Base-by-base conservation (phyloP, 2,888 invertebrate species). In the Platycheirus rosarum region DNA sequence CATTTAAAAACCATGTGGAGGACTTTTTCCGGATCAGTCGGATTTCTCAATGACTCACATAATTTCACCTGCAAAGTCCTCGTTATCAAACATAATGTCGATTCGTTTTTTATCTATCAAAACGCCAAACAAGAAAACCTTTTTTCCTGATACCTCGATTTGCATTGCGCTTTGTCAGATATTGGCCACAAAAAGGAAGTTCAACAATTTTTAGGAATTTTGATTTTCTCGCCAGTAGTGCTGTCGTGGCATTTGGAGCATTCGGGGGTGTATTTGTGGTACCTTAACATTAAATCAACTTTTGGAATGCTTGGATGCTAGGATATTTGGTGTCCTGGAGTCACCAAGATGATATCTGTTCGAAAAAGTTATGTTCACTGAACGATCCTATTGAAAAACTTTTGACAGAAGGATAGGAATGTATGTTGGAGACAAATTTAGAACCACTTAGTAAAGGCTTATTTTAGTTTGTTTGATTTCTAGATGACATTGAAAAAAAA, bases 291-390 rank as follows among this genome's bases (percentile, higher is more conserved):
- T 88, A 11, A 66, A 86, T 65, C 85, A 88, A 69, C 71, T 89
- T 68, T 84, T 87, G 0, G 74, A 77, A 6, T 88, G 90, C 0
- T 85, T 90, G 69, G 90, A 89, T 84, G 90, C 88, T 32, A n/a
- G n/a, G n/a, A n/a, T n/a, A n/a, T n/a, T n/a, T 88, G 90, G 80
- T 89, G 89, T 84, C 90, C 90, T 8, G 87, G 87, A 44, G 85
- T 85, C 46, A 88, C 89, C 11, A 88, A 89, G 77, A 85, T 86
- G 6, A 86, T 90, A 3, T 88, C 79, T 9, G 79, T 89, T 2
- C 75, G 89, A 84, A 85, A 2, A 85, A 86, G 18, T 88, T 88
- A 86, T 84, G 80, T 11, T 68, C 49, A 2, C 76, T 88, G 16
- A 69, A 86, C 13, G 77, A 86, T 51, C 86, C 86, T 0, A 48